These are phyloP conservation scores for Drosophila sordidula DNA, from an alignment of 2,888 invertebrate genomes.

Conservation along the genomic window DNA sequence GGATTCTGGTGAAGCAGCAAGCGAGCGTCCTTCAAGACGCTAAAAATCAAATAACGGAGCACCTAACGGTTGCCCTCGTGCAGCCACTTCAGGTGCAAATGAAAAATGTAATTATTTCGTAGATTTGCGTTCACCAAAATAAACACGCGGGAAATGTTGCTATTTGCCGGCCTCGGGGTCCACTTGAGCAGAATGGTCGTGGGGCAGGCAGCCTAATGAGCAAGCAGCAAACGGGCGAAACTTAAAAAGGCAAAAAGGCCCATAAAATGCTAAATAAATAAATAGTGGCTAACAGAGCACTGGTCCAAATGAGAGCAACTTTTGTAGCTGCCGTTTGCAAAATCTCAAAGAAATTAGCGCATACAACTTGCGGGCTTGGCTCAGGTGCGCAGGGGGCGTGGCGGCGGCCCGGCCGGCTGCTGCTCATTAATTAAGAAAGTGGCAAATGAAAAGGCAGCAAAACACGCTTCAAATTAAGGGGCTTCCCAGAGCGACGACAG, in stretches of 20 bases:
- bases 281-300: constrained; percentile 72
- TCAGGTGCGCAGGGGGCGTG: constrained; percentile 29
- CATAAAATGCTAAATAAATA: constrained; percentile 75
- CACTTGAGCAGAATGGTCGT: constrained; percentile 13
- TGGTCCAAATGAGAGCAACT: constrained; percentile 71
- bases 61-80: constrained; percentile 36
- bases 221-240: constrained; percentile 45
- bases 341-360: constrained; percentile 77
- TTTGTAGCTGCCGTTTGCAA: constrained; percentile 65
- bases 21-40: constrained; percentile 54
- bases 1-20: constrained; percentile 37
- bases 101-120: constrained; percentile 82
- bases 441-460: constrained; percentile 78
- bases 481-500: constrained; percentile 51
- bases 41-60: constrained; percentile 56
- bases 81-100: constrained; percentile 79
- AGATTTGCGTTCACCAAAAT: constrained; percentile 74
- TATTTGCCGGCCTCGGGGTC: constrained; percentile 59
- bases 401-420: constrained; percentile 24
- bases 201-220: constrained; percentile 48
- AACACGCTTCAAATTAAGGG: constrained; percentile 72
- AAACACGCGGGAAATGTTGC: constrained; percentile 64
- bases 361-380: constrained; percentile 63
- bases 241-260: constrained; percentile 68
- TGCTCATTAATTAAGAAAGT: constrained; percentile 80